phyloP scores from a whole-genome alignment of 2,113 vertebrate genomes.

The Gopherus flavomarginatus region DNA sequence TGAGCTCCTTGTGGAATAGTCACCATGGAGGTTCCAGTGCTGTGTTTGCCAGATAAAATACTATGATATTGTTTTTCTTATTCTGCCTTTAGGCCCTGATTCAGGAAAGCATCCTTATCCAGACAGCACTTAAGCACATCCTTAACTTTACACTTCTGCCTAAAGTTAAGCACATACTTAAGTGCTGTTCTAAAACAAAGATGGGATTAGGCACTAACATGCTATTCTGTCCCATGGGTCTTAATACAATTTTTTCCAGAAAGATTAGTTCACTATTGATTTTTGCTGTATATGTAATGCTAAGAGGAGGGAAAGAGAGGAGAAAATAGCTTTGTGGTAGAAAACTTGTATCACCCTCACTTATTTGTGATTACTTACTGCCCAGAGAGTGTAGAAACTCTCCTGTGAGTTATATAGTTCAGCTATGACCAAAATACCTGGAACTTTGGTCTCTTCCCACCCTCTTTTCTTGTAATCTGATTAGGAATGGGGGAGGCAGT shows the following conservation, averaged over 20 bases:
- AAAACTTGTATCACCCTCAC: background rate
- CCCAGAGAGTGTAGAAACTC: background rate
- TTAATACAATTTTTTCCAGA: background rate
- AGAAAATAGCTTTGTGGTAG: background rate
- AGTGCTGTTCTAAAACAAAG: background rate
- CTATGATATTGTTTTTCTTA: background rate
- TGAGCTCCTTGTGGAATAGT: conserved; percentile 17
- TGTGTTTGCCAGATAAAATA: background rate
- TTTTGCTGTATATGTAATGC: background rate
- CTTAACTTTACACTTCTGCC: conserved; percentile 14
- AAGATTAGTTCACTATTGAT: background rate
- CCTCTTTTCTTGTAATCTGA: background rate
- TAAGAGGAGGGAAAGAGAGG: background rate
- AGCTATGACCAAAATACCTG: background rate
- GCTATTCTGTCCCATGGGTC: background rate
- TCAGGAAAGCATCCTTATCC: conserved; percentile 4
- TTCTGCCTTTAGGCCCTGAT: background rate
- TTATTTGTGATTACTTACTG: background rate
- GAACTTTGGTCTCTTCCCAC: background rate
- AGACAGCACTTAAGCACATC: background rate
- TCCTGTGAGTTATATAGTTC: background rate
- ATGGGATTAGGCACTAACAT: background rate
- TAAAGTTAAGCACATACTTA: background rate
- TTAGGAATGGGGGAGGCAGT: no score
- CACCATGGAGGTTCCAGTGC: background rate